phyloP scores from a whole-genome alignment of 2,797 vertebrate genomes.

The Antrozous pallidus region DNA sequence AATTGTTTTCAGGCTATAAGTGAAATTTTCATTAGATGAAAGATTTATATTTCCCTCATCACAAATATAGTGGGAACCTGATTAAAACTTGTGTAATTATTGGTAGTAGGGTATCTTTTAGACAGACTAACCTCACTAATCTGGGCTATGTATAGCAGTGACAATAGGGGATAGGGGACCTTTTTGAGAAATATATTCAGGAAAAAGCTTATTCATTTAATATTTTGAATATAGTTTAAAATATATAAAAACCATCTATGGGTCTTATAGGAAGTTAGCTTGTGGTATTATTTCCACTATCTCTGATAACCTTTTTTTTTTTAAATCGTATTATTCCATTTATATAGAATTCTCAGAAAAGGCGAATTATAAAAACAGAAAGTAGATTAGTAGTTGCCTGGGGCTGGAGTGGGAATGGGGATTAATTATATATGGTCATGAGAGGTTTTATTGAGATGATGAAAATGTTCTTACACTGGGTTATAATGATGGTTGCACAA shows the following conservation, averaged over 20 bases:
- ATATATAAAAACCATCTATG: neutral
- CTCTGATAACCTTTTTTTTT: neutral
- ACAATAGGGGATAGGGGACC: neutral
- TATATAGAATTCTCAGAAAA: neutral
- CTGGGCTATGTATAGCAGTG: neutral
- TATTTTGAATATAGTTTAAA: slow-evolving; percentile 26
- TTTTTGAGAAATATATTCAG: neutral
- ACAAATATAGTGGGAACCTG: neutral
- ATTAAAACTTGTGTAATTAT: slow-evolving; percentile 28
- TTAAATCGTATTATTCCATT: neutral
- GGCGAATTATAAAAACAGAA: neutral
- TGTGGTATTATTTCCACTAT: neutral
- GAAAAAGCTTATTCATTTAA: neutral
- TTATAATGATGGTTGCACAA: neutral
- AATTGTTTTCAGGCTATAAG: slow-evolving; percentile 30
- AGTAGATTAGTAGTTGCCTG: neutral
- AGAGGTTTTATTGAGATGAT: neutral
- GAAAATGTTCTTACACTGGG: neutral
- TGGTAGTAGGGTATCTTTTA: neutral
- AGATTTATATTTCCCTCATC: slow-evolving; percentile 7
- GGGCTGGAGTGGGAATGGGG: neutral
- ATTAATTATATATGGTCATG: neutral
- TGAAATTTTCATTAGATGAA: slow-evolving; percentile 38
- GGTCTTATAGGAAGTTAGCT: neutral
- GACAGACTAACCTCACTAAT: neutral